Conservation (phyloP, 2,113 vertebrate genomes). For the human region DNA sequence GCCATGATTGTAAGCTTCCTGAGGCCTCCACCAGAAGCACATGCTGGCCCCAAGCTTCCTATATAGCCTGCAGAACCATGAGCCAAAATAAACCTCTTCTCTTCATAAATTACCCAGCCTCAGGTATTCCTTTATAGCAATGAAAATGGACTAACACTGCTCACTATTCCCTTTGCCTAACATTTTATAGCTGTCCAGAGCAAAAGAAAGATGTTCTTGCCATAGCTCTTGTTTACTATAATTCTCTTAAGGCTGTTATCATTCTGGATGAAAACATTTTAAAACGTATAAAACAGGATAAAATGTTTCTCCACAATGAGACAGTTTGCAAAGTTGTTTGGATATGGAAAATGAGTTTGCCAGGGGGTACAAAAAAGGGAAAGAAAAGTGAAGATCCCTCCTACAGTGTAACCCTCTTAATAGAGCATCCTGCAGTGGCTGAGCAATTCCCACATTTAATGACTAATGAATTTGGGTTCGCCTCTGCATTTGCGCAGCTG, state of each 20-base stretch:
- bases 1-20: no score
- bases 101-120: no score
- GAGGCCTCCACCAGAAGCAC: no score
- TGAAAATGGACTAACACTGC: no score
- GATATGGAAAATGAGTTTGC: slow-evolving; percentile 39
- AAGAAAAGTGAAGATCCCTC: slow-evolving; percentile 16
- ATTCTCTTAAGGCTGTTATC: background rate
- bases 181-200: background rate
- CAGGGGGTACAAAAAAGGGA: background rate
- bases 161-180: background rate
- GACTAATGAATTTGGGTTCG: slow-evolving; percentile 31
- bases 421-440: background rate
- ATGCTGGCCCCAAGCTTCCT: no score
- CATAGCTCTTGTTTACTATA: background rate
- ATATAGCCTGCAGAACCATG: no score
- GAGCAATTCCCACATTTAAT: slow-evolving; percentile 48
- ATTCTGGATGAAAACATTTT: slow-evolving; percentile 24
- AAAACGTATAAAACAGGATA: background rate
- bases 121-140: no score
- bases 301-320: slow-evolving; percentile 5
- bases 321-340: slow-evolving; percentile 38
- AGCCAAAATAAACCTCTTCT: no score
- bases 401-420: slow-evolving; percentile 49
- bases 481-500: slow-evolving; percentile 40
- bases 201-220: background rate